Percentiles rank a stretch among this genome's conserved stretches.
These are phyloP conservation scores for Callipepla californica DNA, from an alignment of 2,113 vertebrate species.

Conservation along the genomic window DNA sequence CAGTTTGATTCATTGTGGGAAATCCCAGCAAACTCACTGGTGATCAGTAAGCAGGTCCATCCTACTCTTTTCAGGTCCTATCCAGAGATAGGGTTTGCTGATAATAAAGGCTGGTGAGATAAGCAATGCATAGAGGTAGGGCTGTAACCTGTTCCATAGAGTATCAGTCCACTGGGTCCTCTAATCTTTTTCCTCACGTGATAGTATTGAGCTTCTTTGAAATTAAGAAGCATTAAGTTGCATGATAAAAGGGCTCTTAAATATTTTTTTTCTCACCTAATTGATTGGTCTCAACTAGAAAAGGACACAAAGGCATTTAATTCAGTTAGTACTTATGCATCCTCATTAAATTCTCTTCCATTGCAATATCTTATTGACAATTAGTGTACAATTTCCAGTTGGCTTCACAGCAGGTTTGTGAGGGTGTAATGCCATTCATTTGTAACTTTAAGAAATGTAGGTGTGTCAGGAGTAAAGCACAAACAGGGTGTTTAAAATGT, in stretches of 20 bases:
- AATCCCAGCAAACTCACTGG: neutral
- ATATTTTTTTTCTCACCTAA: neutral
- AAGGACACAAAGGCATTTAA: neutral
- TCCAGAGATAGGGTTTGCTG: neutral
- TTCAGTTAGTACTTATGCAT: neutral
- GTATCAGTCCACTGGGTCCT: neutral
- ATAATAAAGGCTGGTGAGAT: neutral
- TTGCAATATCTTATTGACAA: neutral
- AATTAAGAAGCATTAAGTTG: neutral
- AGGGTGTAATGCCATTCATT: neutral
- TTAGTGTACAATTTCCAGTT: rapidly evolving
- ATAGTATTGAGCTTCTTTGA: neutral
- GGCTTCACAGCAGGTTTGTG: neutral
- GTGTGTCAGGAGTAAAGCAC: neutral
- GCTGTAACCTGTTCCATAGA: neutral
- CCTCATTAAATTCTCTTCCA: neutral
- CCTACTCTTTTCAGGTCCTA: neutral
- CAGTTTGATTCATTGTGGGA: slow-evolving; percentile 16
- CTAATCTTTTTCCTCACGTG: neutral
- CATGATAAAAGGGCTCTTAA: neutral
- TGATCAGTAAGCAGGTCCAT: neutral
- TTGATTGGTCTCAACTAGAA: neutral
- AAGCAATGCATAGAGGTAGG: neutral
- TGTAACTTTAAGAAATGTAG: neutral
- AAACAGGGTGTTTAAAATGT: neutral